Percentiles rank a stretch among this genome's conserved stretches.
phyloP scores from a whole-genome alignment of 2,797 vertebrate genomes.

The Eurystomus glaucurus region DNA sequence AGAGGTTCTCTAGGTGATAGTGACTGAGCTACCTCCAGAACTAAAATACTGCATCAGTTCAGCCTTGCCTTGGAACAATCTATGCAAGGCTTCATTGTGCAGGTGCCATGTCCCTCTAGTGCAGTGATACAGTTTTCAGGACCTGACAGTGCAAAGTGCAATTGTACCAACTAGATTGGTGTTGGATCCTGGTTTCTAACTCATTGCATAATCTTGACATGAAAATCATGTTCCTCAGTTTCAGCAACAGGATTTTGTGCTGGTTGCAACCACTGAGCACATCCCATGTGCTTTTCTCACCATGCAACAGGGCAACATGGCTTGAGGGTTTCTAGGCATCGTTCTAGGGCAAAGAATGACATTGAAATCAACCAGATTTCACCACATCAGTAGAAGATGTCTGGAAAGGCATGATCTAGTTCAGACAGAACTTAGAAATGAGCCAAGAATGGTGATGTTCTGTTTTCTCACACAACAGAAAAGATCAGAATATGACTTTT shows the following conservation, averaged over 20 bases:
- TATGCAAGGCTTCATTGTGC: background rate
- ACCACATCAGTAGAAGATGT: background rate
- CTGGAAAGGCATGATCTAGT: background rate
- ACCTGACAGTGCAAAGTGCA: rapidly evolving
- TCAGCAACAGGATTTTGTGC: background rate
- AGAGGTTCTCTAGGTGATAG: background rate
- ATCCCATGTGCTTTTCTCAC: background rate
- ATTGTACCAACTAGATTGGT: background rate
- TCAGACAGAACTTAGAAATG: background rate
- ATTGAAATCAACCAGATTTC: background rate
- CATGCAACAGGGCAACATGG: background rate
- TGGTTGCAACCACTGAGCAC: background rate
- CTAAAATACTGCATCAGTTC: background rate
- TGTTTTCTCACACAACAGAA: background rate
- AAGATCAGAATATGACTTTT: background rate
- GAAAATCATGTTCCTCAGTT: background rate
- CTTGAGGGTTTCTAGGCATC: background rate
- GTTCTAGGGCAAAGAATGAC: background rate
- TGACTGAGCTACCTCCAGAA: background rate
- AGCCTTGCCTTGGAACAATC: background rate
- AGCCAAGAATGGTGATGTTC: background rate
- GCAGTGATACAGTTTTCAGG: background rate
- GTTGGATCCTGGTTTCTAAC: background rate
- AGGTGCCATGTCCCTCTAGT: rapidly evolving
- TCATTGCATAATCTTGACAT: rapidly evolving